Evolutionary conservation across 64 coral and sea anemone genomes (phyloP).

Genomic region (Porites lutea): DNA sequence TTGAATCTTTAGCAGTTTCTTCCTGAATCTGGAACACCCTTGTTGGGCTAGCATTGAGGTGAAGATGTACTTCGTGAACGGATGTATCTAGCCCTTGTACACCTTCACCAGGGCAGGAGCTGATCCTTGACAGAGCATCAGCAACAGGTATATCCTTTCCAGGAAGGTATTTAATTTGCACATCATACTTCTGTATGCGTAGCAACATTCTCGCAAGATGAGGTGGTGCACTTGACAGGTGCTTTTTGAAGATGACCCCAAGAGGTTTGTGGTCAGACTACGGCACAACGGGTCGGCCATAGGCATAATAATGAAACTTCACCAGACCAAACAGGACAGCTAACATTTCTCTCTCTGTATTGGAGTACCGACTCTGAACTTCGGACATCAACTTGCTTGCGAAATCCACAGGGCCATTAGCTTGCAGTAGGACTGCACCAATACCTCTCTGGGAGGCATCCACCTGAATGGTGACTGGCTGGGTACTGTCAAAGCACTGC

Average conservation of each 20-base stretch:
- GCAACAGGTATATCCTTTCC: conserved; percentile 39
- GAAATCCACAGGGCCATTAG: conserved; percentile 38
- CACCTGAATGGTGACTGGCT: conserved; percentile 50
- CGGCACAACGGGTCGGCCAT: conserved; percentile 37
- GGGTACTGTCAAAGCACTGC: conserved; percentile 41
- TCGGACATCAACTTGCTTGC: conserved; percentile 27
- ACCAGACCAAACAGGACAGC: conserved; percentile 51
- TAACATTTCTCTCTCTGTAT: conserved; percentile 40
- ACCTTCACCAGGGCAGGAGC: conserved; percentile 44
- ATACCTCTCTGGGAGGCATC: conserved; percentile 41
- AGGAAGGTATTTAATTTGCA: conserved; percentile 57
- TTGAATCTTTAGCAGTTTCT: conserved; percentile 53
- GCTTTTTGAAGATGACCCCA: conserved; percentile 36
- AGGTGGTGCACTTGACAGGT: conserved; percentile 42
- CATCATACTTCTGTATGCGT: conserved; percentile 62
- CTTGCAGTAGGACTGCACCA: conserved; percentile 44
- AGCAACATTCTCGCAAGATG: conserved; percentile 41
- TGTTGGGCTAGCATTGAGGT: conserved; percentile 45
- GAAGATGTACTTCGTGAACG: conserved; percentile 24
- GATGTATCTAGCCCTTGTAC: conserved; percentile 36
- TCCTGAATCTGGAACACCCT: conserved; percentile 10
- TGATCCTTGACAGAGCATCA: conserved; percentile 54
- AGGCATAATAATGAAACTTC: conserved; percentile 64
- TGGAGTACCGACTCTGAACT: conserved; percentile 18
- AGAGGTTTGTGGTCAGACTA: conserved; percentile 66